Percentiles rank a stretch among this genome's conserved stretches.
Evolutionary conservation across 37 sponge, comb jelly and placozoan genomes (phyloP).

Genomic region (Halisarca cf. caerulea): DNA sequence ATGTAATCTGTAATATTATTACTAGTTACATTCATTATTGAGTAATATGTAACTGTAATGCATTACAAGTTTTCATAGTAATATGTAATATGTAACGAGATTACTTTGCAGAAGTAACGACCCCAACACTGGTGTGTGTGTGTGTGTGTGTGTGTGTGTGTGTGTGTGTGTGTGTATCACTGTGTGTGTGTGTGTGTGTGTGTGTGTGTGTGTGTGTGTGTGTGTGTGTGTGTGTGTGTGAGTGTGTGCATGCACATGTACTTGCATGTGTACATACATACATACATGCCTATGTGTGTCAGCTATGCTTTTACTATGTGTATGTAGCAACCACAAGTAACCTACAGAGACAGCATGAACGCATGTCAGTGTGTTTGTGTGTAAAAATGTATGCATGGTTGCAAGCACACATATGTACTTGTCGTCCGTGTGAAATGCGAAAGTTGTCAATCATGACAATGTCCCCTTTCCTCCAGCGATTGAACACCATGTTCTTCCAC

Average conservation of each 20-base stretch:
- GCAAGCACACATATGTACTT: constrained; percentile 41
- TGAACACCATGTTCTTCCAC: constrained; percentile 71
- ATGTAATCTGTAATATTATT: too few species aligned
- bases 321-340: too few species aligned
- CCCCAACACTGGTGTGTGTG: too few species aligned
- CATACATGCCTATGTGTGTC: neutral
- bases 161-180: neutral
- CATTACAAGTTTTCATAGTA: too few species aligned
- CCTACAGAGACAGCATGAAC: too few species aligned
- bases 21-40: too few species aligned
- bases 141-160: constrained; percentile 14
- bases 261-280: neutral
- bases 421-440: constrained; percentile 70
- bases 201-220: constrained; percentile 4
- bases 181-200: constrained; percentile 24
- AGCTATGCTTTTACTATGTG: too few species aligned
- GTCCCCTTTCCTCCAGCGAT: constrained; percentile 76
- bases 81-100: too few species aligned
- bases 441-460: constrained; percentile 76
- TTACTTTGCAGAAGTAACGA: too few species aligned
- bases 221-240: constrained; percentile 14
- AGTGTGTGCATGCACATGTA: neutral
- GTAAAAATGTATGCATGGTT: neutral
- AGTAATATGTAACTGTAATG: too few species aligned
- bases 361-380: too few species aligned